Percentiles rank a stretch among this genome's conserved stretches.
Evolutionary conservation across 2,888 invertebrate genomes (phyloP).

Genomic region (Lampropteryx suffumata): DNA sequence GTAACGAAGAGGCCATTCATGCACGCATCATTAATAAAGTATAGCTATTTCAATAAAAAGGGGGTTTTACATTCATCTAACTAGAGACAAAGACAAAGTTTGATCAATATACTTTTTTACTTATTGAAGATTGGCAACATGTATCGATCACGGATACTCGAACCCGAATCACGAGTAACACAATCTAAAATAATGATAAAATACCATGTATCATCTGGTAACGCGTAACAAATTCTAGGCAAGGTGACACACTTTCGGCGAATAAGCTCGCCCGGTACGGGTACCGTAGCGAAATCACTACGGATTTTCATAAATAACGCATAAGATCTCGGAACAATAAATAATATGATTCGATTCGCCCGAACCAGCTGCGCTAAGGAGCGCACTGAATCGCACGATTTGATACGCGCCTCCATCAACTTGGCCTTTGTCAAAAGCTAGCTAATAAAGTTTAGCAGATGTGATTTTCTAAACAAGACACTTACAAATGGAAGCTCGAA

Average conservation of each 20-base stretch:
- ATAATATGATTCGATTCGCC: slow-evolving; percentile 76
- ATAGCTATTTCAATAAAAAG: slow-evolving; percentile 19
- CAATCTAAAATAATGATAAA: slow-evolving; percentile 48
- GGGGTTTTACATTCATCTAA: too few relatives aligned
- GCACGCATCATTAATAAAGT: slow-evolving; percentile 3
- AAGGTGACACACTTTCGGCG: slow-evolving; percentile 76
- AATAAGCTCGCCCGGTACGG: slow-evolving; percentile 49
- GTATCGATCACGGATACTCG: slow-evolving; percentile 48
- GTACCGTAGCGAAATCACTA: slow-evolving; percentile 63
- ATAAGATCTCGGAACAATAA: slow-evolving; percentile 75
- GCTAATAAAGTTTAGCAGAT: slow-evolving; percentile 80
- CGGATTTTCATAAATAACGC: slow-evolving; percentile 77
- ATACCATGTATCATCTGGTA: slow-evolving; percentile 57
- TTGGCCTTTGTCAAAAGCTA: slow-evolving; percentile 74
- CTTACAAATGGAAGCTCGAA: slow-evolving; percentile 71
- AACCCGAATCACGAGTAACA: slow-evolving; percentile 35
- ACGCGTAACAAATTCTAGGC: slow-evolving; percentile 71
- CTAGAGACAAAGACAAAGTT: too few relatives aligned
- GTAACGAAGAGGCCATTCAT: slow-evolving; percentile 10
- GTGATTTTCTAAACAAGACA: slow-evolving; percentile 80
- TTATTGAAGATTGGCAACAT: too few relatives aligned
- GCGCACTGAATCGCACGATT: slow-evolving; percentile 74
- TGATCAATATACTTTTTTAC: too few relatives aligned
- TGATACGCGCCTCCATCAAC: slow-evolving; percentile 81
- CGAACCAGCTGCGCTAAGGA: slow-evolving; percentile 79